Evolutionary conservation across 2,888 invertebrate species (phyloP).

Genomic region (Ormyrus labotus): DNA sequence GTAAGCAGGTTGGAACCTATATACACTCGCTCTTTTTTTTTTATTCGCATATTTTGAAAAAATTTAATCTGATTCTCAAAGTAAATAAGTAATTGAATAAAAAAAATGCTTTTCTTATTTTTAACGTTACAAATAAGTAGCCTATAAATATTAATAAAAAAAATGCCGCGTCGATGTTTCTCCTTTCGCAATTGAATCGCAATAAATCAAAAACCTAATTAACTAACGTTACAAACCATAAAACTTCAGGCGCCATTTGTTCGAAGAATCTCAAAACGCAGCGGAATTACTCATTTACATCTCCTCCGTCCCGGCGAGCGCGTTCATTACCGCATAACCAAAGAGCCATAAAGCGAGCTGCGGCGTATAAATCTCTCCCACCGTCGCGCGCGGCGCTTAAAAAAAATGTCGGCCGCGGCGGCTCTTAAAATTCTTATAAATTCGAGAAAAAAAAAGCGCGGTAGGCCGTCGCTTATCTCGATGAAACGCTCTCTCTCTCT

Average conservation of each 20-base stretch:
- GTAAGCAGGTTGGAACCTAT: conserved; percentile 30
- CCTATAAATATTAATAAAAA: too few relatives aligned
- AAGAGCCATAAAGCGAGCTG: conserved; percentile 12
- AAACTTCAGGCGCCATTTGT: too few relatives aligned
- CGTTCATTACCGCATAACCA: neutral
- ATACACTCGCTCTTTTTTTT: conserved; percentile 25
- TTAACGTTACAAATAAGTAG: too few relatives aligned
- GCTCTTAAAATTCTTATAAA: conserved; percentile 25
- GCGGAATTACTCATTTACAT: too few relatives aligned
- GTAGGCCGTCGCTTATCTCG: neutral
- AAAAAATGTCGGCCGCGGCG: neutral
- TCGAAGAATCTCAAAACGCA: too few relatives aligned
- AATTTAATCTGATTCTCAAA: neutral
- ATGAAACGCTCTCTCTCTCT: too few relatives aligned
- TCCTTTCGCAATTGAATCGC: too few relatives aligned
- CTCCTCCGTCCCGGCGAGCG: too few relatives aligned
- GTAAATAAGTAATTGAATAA: neutral
- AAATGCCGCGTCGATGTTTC: too few relatives aligned
- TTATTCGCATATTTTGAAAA: neutral
- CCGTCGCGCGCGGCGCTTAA: neutral
- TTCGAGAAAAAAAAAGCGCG: conserved; percentile 13
- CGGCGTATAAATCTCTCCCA: conserved; percentile 25
- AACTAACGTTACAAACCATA: too few relatives aligned
- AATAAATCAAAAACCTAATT: too few relatives aligned
- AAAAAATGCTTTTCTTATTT: neutral